Percentiles rank a stretch among this genome's conserved stretches.
Conservation (phyloP, 2,113 vertebrate genomes). For the Dissostichus mawsoni region DNA sequence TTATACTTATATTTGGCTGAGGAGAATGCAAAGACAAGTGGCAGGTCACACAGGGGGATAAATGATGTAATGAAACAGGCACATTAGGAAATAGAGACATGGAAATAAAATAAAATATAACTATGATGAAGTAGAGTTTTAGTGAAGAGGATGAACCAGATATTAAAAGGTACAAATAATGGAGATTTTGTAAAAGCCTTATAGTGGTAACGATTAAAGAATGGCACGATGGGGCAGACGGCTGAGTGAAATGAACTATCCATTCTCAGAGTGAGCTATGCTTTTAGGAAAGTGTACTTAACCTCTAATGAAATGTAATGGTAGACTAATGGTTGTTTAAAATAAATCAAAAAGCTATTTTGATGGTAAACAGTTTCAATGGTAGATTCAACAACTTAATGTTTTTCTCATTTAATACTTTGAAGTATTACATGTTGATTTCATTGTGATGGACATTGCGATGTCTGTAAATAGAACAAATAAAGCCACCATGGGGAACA, state of each 20-base stretch:
- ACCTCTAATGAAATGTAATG: conserved; percentile 46
- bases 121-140: conserved; percentile 36
- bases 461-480: conserved; percentile 39
- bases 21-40: conserved; percentile 87
- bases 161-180: conserved; percentile 43
- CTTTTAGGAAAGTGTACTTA: conserved; percentile 53
- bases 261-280: conserved; percentile 55
- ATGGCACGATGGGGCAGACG: conserved; percentile 37
- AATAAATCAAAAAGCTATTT: conserved; percentile 1
- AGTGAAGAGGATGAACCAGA: conserved; percentile 45
- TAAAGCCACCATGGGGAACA: conserved; percentile 36
- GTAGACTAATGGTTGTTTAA: conserved; percentile 27
- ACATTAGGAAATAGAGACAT: conserved; percentile 75
- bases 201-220: conserved; percentile 26
- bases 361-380: conserved; percentile 21
- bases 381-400: conserved; percentile 13
- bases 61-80: conserved; percentile 73
- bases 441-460: conserved; percentile 24
- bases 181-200: conserved; percentile 26
- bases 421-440: background rate
- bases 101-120: conserved; percentile 42
- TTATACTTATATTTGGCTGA: conserved; percentile 91
- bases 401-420: background rate
- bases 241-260: conserved; percentile 43
- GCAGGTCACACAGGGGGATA: conserved; percentile 83